Evolutionary conservation across 2,113 vertebrate species (phyloP), one percentile per base, ranked within the genome.

Genomic region (Sminthopsis crassicaudata): DNA sequence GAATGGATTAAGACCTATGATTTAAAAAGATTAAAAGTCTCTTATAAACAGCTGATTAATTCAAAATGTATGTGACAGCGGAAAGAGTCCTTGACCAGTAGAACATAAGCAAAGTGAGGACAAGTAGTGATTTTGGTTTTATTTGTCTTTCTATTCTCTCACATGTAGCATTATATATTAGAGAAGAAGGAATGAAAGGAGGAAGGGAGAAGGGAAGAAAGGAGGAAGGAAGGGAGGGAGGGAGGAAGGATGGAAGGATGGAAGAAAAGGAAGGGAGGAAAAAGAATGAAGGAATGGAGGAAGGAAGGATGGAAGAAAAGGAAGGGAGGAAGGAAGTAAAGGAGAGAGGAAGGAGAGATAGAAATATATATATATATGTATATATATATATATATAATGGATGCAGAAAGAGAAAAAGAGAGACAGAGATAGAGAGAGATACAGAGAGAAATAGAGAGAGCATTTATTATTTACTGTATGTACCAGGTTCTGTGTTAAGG

Each of bases 11-110:
- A 84, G 25, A 42, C 93, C 42, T 50, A 50, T 2, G 52, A 27
- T 53, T 94, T 93, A 90, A 53, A 90, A 51, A 91, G 92, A 89
- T 76, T 46, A 46, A 94, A 60, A 90, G 3, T 42, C 5, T 16
- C 55, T 91, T 55, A 3, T 36, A n/a, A 84, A 96, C 36, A 50
- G 5, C 14, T n/a, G 89, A 24, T 51, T 91, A 91, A 92, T 51
- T 22, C 52, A 48, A 96, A 95, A 51, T 25, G 5, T 16, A 30
- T 10, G 12, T 46, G 48, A 52, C 1, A 91, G 46, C 26, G 16
- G 25, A 76, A 92, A 46, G 51, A 50, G 2, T 26, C 55, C 0
- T 46, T 0, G 9, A 8, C 12, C 57, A 94, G 3, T 19, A 93
- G 12, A 67, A n/a, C 36, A 14, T n/a, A 76, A n/a, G 30, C 14